Evolutionary conservation across 2,797 vertebrate species (phyloP), one percentile per base, ranked within the genome.

Genomic region (Enoplosus armatus): DNA sequence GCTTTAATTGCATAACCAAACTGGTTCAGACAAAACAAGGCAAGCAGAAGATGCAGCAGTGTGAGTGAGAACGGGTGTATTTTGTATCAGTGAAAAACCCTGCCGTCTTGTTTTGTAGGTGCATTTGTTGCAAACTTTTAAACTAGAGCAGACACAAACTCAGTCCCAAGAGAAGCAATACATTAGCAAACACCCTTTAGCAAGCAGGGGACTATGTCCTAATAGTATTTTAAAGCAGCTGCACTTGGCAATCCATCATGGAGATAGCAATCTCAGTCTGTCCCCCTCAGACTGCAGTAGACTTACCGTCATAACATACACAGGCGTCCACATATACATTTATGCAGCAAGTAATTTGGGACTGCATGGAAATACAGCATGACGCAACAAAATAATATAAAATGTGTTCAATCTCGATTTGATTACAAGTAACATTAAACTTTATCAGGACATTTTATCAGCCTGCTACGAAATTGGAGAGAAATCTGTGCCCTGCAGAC

Each of bases 221-320:
- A 90, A 90, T 92, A 90, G 89, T 88, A 86, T 90, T 92, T 91
- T 90, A 90, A 91, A 89, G 81, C 82, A 83, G 80, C 82, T 72
- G 75, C 78, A 84, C 87, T 82, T 80, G 78, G 87, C 85, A 87
- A 96, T 95, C 94, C 93, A 94, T 96, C 95, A 95, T 85, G 75
- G 66, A 89, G 94, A 95, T 93, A 95, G 87, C 76, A 81, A 94
- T 95, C 94, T 75, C 66, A 80, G 65, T 35, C 56, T 63, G 82
- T 85, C 85, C 64, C 74, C 73, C 75, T 85, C 75, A 59, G 39
- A 65, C 85, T 41, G 82, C 88, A 71, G 54, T 18, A 73, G 84
- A 85, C 82, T 75, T 26, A 26, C 66, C 59, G 33, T 83, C 87
- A 71, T 83, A 82, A 74, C 75, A 81, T 58, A 66, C 80, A 80